A percentile compares a stretch with the other conserved stretches of the same genome.
These are phyloP conservation scores for Cynoglossus semilaevis DNA, from an alignment of 2,113 vertebrate species.

Conservation along the genomic window DNA sequence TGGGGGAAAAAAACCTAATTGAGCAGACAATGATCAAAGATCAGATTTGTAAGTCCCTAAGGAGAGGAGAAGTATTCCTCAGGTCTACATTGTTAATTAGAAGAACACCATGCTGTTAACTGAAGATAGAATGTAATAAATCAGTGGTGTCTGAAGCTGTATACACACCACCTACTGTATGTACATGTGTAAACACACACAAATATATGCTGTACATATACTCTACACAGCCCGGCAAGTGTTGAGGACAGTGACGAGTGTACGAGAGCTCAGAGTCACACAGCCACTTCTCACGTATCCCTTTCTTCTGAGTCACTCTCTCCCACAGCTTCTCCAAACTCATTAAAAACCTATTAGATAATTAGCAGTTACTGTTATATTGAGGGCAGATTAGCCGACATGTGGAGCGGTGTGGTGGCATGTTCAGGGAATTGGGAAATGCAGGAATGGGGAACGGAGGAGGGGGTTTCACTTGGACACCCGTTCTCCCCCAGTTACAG, in stretches of 20 bases:
- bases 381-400: slow-evolving; percentile 77
- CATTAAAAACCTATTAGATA: slow-evolving; percentile 77
- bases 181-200: too few species aligned
- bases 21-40: too few species aligned
- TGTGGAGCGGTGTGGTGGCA: slow-evolving; percentile 61
- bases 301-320: slow-evolving; percentile 26
- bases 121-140: too few species aligned
- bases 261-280: slow-evolving; percentile 31
- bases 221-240: too few species aligned
- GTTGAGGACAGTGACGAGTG: background rate
- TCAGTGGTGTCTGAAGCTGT: too few species aligned
- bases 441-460: slow-evolving; percentile 38
- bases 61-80: too few species aligned
- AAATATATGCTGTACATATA: too few species aligned
- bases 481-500: slow-evolving; percentile 45
- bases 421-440: slow-evolving; percentile 63
- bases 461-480: slow-evolving; percentile 27
- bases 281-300: background rate
- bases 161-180: too few species aligned
- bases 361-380: slow-evolving; percentile 75
- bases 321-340: slow-evolving; percentile 63
- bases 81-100: too few species aligned
- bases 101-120: too few species aligned
- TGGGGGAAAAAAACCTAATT: too few species aligned
- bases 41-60: too few species aligned